These are phyloP conservation scores for Siniperca knerii DNA, from an alignment of 2,113 vertebrate species.

Conservation along the genomic window DNA sequence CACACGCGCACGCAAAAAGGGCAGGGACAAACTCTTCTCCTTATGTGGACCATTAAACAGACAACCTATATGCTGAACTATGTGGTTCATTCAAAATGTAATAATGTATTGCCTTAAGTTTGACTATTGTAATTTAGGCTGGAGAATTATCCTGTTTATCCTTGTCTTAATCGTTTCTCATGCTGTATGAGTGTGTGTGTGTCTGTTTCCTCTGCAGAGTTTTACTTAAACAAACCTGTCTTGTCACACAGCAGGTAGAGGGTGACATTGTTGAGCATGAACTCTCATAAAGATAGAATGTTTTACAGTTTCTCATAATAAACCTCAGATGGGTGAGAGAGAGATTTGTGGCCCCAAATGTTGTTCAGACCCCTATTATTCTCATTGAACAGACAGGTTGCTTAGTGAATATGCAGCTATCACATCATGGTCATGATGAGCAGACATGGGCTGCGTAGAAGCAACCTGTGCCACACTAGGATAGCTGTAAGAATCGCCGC, in stretches of 20 bases:
- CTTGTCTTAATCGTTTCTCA: too few species aligned
- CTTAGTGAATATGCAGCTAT: constrained; percentile 17
- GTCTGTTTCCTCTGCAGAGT: neutral
- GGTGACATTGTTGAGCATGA: neutral
- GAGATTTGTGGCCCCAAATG: neutral
- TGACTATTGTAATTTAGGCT: neutral
- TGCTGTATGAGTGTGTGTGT: neutral
- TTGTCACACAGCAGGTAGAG: neutral
- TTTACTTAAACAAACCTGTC: neutral
- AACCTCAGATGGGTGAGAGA: neutral
- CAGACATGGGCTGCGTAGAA: neutral
- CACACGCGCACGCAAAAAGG: neutral
- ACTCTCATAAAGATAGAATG: neutral
- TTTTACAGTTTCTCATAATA: neutral
- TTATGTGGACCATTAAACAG: neutral
- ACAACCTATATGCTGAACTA: too few species aligned
- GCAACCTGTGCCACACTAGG: constrained; percentile 31
- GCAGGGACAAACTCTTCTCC: neutral
- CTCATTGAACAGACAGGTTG: constrained; percentile 35
- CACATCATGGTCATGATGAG: constrained; percentile 18
- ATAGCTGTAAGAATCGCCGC: neutral
- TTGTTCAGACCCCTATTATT: neutral
- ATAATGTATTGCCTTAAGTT: neutral
- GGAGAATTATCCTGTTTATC: neutral
- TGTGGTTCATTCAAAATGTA: neutral